Evolutionary conservation across 2,113 vertebrate genomes (phyloP), one percentile per base, ranked within the genome.

Genomic region (Grammomys dolichurus): DNA sequence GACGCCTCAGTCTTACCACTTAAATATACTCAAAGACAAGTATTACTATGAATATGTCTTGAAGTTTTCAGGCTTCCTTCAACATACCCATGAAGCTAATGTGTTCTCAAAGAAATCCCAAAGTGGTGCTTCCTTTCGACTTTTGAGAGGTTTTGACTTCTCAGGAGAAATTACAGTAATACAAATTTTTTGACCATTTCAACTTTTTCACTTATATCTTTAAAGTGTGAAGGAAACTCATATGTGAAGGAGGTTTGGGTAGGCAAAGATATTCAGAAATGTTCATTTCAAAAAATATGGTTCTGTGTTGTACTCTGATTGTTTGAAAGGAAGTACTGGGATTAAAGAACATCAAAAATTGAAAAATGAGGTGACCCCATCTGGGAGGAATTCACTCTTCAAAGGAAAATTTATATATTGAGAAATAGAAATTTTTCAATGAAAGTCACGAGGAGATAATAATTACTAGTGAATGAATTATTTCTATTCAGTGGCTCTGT

Each of bases 81-180:
- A 48, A 6, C 84, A 86, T 63, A 94, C 22, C 8, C 19, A 84
- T 67, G 89, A 90, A 93, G 87, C 94, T 96, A 97, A 85, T 89
- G 0, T 13, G n/a, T 80, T 63, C 5, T 87, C 22, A 88, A 51
- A 3, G 72, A 87, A 97, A 97, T 96, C 51, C 88, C 78, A 63
- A 2, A 65, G 36, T 22, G 28, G 76, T 4, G 5, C 0, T 63
- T 72, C 8, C 7, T 75, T 84, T 76, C 77, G 93, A 73, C 54
- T 89, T 91, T 77, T 43, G 58, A 92, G 69, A 92, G 86, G 89
- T 36, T 48, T 48, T 78, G 81, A 91, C 7, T 93, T 78, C 36
- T 28, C 69, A 78, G 14, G 31, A 90, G 73, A 93, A 89, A 43
- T 70, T 63, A 72, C 20, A 56, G 22, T 69, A 46, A 72, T n/a